Conservation (phyloP, 2,797 vertebrate genomes). For the Epinephelus malabaricus region DNA sequence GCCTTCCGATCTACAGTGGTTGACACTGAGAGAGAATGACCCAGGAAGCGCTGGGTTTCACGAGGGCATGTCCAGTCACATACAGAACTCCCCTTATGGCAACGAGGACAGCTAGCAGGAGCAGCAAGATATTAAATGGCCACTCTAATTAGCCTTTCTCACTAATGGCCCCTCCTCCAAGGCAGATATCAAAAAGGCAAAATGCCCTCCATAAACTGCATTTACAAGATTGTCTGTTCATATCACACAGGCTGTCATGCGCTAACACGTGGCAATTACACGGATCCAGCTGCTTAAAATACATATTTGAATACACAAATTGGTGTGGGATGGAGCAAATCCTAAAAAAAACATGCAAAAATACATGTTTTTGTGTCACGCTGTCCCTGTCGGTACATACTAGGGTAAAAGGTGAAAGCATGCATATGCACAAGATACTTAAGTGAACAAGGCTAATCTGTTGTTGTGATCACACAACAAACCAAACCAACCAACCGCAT, state of each 20-base stretch:
- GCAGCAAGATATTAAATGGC: slow-evolving; percentile 46
- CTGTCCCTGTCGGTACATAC: slow-evolving; percentile 38
- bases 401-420: slow-evolving; percentile 68
- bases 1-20: slow-evolving; percentile 43
- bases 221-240: slow-evolving; percentile 62
- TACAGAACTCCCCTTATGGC: slow-evolving; percentile 27
- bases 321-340: slow-evolving; percentile 41
- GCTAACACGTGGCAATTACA: slow-evolving; percentile 64
- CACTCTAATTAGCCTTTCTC: slow-evolving; percentile 50
- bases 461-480: slow-evolving; percentile 49
- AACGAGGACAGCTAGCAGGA: slow-evolving; percentile 30
- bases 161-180: slow-evolving; percentile 36
- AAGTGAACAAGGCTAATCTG: slow-evolving; percentile 32
- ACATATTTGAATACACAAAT: slow-evolving; percentile 73
- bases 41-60: neutral
- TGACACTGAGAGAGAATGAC: slow-evolving; percentile 10
- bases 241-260: slow-evolving; percentile 70
- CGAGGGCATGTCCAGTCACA: slow-evolving; percentile 22
- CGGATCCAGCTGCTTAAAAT: slow-evolving; percentile 80
- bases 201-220: slow-evolving; percentile 51
- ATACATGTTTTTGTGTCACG: slow-evolving; percentile 20
- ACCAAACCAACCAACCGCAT: slow-evolving; percentile 49
- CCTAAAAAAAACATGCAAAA: slow-evolving; percentile 18
- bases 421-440: slow-evolving; percentile 36
- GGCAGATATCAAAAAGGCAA: slow-evolving; percentile 35